Base-by-base conservation (phyloP, 2,888 invertebrate species). In the Tubulanus polymorphus region DNA sequence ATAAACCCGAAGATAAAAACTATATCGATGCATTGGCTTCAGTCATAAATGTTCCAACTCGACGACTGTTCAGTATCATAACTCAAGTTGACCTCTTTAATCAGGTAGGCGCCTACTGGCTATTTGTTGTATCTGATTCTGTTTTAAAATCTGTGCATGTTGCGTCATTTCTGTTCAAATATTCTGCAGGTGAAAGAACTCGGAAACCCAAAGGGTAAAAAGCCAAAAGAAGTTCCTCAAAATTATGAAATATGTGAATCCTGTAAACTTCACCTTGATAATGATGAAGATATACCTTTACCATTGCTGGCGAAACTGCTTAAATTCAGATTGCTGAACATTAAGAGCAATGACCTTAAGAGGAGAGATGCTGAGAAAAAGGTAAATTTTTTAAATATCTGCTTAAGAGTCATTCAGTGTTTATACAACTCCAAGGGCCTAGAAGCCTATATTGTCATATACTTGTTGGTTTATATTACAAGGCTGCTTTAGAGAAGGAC, bases 211-310 rank as follows among this genome's bases (percentile, higher is more conserved):
- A 78, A 77, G 59, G 62, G 58, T 10, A 75, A 75, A 60, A 75
- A 75, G 55, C 63, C 65, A 10, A 78, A 78, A 59, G 77, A 76
- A 41, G 62, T 67, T 12, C 75, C 75, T 8, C 58, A 61, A 20
- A 66, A 71, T 61, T 73, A 61, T 62, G 78, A 78, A 63, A 66
- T 78, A 3, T 75, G 74, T 67, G 79, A 79, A 53, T 64, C 72
- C 15, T 72, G 71, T 53, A 77, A 75, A 59, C 58, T 59, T 15
- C 64, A 69, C 56, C 60, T 79, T n/a, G 79, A 79, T 51, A 65
- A 64, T 37, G 69, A 66, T 35, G 76, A 76, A 47, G 75, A 75
- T 3, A 69, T 78, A 15, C 75, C 78, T 2, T 57, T 73, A 1
- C 67, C 70, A n/a, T 62, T 78, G 12, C 60, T 75, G 51, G 74